Percentiles rank a stretch among this genome's conserved stretches.
phyloP scores from a whole-genome alignment of 2,113 vertebrate genomes.

The Hystrix brachyura region DNA sequence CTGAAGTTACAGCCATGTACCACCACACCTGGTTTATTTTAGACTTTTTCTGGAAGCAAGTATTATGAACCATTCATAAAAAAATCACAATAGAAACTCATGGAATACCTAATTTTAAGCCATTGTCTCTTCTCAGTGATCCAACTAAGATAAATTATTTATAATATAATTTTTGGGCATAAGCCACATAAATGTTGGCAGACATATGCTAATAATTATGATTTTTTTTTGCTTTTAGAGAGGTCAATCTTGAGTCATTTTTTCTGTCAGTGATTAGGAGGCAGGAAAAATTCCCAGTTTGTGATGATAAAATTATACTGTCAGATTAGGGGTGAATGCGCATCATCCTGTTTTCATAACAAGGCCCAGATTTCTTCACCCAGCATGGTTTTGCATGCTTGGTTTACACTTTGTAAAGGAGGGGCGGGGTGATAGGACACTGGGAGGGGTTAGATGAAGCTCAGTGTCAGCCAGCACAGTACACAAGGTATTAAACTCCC shows the following conservation, averaged over 20 bases:
- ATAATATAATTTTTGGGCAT: slow-evolving; percentile 11
- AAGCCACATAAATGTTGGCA: slow-evolving; percentile 28
- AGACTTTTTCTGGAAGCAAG: background rate
- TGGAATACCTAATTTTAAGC: slow-evolving; percentile 15
- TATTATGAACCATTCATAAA: background rate
- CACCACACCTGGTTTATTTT: background rate
- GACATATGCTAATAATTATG: slow-evolving; percentile 47
- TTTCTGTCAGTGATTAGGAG: background rate
- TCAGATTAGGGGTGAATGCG: background rate
- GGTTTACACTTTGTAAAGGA: background rate
- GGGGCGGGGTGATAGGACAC: too few species aligned
- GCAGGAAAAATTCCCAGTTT: slow-evolving; percentile 32
- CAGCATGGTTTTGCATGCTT: background rate
- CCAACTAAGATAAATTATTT: slow-evolving; percentile 55
- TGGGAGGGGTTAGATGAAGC: background rate
- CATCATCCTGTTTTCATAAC: background rate
- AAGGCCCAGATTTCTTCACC: background rate
- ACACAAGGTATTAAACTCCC: background rate
- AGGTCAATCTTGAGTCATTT: background rate
- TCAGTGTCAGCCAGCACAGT: background rate
- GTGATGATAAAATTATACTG: background rate
- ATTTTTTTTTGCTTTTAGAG: slow-evolving; percentile 13
- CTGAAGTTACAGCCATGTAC: background rate
- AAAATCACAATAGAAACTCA: background rate
- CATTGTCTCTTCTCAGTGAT: background rate